Evolutionary conservation across 2,888 invertebrate species (phyloP).

Genomic region (Pseudococcus jackbeardsleyi): DNA sequence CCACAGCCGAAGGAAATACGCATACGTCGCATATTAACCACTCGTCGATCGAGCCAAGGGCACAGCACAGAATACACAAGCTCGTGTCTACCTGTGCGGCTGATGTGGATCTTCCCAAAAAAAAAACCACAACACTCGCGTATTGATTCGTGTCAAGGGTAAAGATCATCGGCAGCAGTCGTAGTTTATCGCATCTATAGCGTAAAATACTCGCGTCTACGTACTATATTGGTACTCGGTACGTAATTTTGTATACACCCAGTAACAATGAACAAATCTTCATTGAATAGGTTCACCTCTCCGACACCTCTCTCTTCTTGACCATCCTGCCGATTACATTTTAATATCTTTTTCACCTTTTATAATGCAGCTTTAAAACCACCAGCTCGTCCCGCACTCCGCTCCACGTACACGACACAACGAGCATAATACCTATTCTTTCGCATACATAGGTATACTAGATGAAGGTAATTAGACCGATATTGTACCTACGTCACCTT

Average conservation of each 20-base stretch:
- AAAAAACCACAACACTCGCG: not conserved
- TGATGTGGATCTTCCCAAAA: not conserved
- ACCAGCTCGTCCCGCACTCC: not conserved
- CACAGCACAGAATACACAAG: not conserved
- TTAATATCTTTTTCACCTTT: not conserved
- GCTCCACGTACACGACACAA: not conserved
- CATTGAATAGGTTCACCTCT: not conserved
- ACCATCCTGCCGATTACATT: not conserved
- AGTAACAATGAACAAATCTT: not conserved
- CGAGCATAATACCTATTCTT: not conserved
- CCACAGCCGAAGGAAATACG: not conserved
- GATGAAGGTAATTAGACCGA: not conserved
- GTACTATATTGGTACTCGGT: not conserved
- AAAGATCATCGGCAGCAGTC: not conserved
- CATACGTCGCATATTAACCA: not conserved
- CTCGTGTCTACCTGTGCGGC: not conserved
- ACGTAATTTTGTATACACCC: not conserved
- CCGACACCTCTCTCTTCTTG: not conserved
- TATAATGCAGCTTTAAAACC: not conserved
- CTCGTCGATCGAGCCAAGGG: not conserved
- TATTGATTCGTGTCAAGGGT: constrained; percentile 28
- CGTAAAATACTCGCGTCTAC: not conserved
- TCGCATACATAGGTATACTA: not conserved
- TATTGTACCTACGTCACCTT: not conserved
- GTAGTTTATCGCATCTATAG: not conserved